phyloP scores from a whole-genome alignment of 2,113 vertebrate genomes.

The Catharus minimus region DNA sequence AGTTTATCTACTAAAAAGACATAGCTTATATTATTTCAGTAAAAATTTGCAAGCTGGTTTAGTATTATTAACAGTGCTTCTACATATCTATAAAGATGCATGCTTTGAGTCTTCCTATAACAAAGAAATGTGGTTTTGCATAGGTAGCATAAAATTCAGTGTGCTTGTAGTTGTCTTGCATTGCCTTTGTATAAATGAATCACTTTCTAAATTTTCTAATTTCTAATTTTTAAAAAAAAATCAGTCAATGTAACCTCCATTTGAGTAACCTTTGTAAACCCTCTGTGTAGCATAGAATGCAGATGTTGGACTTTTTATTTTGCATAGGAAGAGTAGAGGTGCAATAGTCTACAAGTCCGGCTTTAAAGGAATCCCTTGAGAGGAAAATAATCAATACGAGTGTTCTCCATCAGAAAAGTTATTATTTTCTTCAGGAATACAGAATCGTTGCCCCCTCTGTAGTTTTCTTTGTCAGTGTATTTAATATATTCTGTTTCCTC shows the following conservation, averaged over 20 bases:
- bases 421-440: background rate
- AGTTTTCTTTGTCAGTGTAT: background rate
- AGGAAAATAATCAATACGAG: background rate
- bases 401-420: background rate
- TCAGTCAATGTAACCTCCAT: background rate
- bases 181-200: background rate
- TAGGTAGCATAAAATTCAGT: background rate
- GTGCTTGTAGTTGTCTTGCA: background rate
- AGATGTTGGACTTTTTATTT: background rate
- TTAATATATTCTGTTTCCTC: background rate
- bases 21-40: background rate
- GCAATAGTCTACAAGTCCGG: background rate
- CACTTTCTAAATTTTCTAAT: background rate
- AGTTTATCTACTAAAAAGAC: background rate
- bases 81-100: background rate
- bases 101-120: background rate
- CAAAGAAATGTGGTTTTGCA: background rate
- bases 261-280: fast-evolving
- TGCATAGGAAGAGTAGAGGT: background rate
- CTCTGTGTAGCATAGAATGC: background rate
- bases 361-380: background rate
- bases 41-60: background rate
- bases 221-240: background rate
- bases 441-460: background rate
- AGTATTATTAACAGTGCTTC: background rate